phyloP scores from a whole-genome alignment of 1,140 invertebrate species.

The Panagrolaimus sp. region DNA sequence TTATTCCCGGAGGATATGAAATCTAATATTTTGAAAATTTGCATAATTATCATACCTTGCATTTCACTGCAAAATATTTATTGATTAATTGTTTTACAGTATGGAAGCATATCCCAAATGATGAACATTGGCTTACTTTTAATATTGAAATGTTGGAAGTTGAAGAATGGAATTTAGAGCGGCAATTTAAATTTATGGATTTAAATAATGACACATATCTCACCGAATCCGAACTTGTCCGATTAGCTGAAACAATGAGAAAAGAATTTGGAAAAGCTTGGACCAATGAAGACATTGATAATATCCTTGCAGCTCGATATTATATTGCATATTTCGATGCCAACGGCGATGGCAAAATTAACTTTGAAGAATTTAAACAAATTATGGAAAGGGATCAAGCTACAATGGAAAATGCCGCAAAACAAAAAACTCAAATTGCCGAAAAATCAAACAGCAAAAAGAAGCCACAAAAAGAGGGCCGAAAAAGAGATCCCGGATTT shows the following conservation, averaged over 20 bases:
- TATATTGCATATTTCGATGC: constrained; percentile 57
- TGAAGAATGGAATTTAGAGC: constrained; percentile 46
- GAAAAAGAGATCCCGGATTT: constrained; percentile 53
- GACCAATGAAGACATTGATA: constrained; percentile 57
- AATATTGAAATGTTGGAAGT: constrained; percentile 52
- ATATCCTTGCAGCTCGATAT: constrained; percentile 51
- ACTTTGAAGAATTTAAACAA: constrained; percentile 38
- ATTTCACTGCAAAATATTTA: not conserved
- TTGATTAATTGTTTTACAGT: constrained; percentile 40
- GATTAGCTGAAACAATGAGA: constrained; percentile 44
- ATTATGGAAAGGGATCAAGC: constrained; percentile 49
- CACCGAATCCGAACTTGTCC: constrained; percentile 45
- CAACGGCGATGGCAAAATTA: constrained; percentile 46
- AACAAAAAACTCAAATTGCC: not conserved
- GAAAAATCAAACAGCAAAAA: constrained; percentile 17
- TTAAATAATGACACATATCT: constrained; percentile 50
- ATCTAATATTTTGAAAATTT: too few species aligned
- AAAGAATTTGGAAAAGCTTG: constrained; percentile 57
- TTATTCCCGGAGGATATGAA: too few species aligned
- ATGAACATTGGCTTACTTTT: constrained; percentile 57
- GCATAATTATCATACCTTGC: not conserved
- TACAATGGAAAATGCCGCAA: constrained; percentile 35
- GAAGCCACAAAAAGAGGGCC: constrained; percentile 21
- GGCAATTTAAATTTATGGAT: constrained; percentile 55
- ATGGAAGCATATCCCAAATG: constrained; percentile 56